Base-by-base conservation (phyloP, 2,113 vertebrate genomes). In the Sorex araneus region DNA sequence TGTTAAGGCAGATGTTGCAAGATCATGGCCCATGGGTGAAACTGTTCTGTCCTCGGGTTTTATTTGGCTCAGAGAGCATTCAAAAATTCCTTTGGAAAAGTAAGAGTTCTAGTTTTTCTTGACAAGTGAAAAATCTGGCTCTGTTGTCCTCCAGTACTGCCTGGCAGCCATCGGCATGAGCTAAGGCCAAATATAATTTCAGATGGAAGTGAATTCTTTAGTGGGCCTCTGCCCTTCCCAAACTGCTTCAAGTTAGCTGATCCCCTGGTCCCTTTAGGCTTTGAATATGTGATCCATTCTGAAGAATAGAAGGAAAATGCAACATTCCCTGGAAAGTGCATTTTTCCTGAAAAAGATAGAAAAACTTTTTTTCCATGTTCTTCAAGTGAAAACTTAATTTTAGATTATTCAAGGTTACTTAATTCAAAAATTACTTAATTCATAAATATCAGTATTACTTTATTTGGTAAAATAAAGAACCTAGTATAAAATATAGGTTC, bases 71-170 rank as follows among this genome's bases (percentile, higher is more conserved):
- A 80, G 45, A 83, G 79, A 69, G 2, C n/a, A 75, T 66, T 83
- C 47, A 90, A 75, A 60, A 92, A 43, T 90, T 34, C 43, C 43
- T 95, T 81, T 47, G 4, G 81, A 60, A 60, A 60, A 60, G 57
- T 60, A 60, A 23, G 57, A 21, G 57, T 60, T 60, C 23, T 21
- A 60, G 57, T 60, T 60, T 60, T 60, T 60, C 57, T 70, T 30
- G 23, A 74, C 66, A 84, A 81, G 27, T 66, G 40, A 57, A 81
- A 87, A 91, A 70, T 74, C 50, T 60, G 45, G 25, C 27, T 34
- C 10, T 1, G 16, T 19, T 1, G 70, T 36, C 43, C 13, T 16
- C 1, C 2, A 2, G 18, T 36, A 28, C 45, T 74, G 8, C 9
- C 18, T 5, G n/a, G 16, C 32, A n/a, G 21, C 63, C 43, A 0